phyloP scores from a whole-genome alignment of 2,888 invertebrate species.

The Sericinus montela region DNA sequence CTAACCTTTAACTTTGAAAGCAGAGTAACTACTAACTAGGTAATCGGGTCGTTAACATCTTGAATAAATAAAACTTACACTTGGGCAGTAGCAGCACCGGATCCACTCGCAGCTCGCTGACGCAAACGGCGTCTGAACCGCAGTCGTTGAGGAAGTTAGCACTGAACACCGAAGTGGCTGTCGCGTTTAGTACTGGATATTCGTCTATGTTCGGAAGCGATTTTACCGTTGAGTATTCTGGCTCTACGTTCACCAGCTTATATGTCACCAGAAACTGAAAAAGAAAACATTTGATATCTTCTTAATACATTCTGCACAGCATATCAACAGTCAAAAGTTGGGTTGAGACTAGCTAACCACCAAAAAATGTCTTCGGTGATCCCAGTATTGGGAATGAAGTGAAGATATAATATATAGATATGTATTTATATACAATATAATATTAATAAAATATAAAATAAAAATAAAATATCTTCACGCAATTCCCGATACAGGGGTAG shows the following conservation, averaged over 20 bases:
- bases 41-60: too few relatives aligned
- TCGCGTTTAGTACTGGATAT: conserved; percentile 93
- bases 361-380: too few relatives aligned
- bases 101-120: conserved; percentile 86
- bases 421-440: too few relatives aligned
- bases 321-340: too few relatives aligned
- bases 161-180: conserved; percentile 88
- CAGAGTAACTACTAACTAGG: neutral
- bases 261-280: conserved; percentile 90
- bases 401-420: too few relatives aligned
- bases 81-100: conserved; percentile 81
- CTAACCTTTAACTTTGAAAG: too few relatives aligned
- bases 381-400: too few relatives aligned
- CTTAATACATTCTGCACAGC: too few relatives aligned
- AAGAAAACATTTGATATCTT: conserved; percentile 20
- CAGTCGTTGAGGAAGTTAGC: conserved; percentile 96
- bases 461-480: too few relatives aligned
- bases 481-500: too few relatives aligned
- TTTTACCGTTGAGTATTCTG: conserved; percentile 70
- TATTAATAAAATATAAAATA: too few relatives aligned
- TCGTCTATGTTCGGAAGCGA: conserved; percentile 85
- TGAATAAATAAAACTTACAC: conserved; percentile 46
- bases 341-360: too few relatives aligned
- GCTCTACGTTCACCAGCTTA: conserved; percentile 85
- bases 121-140: conserved; percentile 91